These are phyloP conservation scores for Emesis furor DNA, from an alignment of 2,888 invertebrate species.

Conservation along the genomic window DNA sequence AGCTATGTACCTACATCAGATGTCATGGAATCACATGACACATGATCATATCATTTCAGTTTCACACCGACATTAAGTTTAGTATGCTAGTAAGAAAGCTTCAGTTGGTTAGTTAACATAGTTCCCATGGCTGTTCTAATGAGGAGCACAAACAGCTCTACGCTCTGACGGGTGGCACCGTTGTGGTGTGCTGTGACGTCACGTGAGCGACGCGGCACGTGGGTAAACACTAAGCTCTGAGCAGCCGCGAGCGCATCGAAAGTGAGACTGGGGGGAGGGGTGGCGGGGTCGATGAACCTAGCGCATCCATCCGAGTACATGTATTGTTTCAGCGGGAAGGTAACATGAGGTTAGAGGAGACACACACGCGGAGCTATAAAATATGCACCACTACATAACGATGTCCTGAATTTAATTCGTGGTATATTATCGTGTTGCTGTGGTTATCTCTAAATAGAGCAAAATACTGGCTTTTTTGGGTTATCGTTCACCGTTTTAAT, in stretches of 20 bases:
- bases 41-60: not conserved
- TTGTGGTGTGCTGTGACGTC: conserved; percentile 87
- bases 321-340: conserved; percentile 3
- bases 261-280: conserved; percentile 86
- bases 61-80: conserved; percentile 19
- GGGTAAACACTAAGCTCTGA: conserved; percentile 86
- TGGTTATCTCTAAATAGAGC: too few relatives aligned
- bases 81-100: conserved; percentile 67
- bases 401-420: not conserved
- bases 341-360: not conserved
- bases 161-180: conserved; percentile 83
- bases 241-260: conserved; percentile 89
- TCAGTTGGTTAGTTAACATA: conserved; percentile 74
- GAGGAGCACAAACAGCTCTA: conserved; percentile 85
- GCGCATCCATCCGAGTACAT: conserved; percentile 87
- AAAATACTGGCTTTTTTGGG: too few relatives aligned
- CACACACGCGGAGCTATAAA: not conserved
- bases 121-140: conserved; percentile 87
- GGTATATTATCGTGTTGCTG: not conserved
- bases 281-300: conserved; percentile 86
- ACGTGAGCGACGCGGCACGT: conserved; percentile 85
- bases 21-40: too few relatives aligned
- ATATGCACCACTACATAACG: not conserved
- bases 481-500: too few relatives aligned
- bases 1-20: too few relatives aligned